Evolutionary conservation across 1,140 invertebrate genomes (phyloP).

Genomic region (Mercenaria mercenaria): DNA sequence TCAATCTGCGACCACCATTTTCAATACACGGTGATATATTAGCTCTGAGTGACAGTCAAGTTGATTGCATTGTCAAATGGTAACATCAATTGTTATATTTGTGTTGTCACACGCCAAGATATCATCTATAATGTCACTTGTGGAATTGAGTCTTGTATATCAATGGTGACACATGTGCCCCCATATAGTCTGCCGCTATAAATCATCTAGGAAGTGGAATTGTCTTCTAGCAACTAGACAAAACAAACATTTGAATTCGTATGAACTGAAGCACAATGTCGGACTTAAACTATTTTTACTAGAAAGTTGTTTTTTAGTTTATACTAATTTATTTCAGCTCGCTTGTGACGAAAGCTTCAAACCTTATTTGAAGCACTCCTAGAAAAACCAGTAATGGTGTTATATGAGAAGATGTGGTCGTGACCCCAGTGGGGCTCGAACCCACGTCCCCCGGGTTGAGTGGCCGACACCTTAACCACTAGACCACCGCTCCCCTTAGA

Average conservation of each 20-base stretch:
- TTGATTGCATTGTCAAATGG: slow-evolving; percentile 66
- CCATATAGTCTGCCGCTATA: slow-evolving; percentile 32
- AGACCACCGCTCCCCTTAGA: too few species aligned
- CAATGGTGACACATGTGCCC: slow-evolving; percentile 49
- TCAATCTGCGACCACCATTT: slow-evolving; percentile 38
- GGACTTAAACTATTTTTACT: too few species aligned
- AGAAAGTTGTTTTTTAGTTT: too few species aligned
- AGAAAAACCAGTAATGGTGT: too few species aligned
- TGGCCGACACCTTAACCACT: too few species aligned
- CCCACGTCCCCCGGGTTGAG: too few species aligned
- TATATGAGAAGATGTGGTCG: too few species aligned
- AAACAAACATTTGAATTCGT: not conserved
- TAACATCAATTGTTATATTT: slow-evolving; percentile 64
- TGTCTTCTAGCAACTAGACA: not conserved
- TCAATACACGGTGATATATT: slow-evolving; percentile 62
- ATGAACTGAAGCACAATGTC: too few species aligned
- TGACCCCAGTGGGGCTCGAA: too few species aligned
- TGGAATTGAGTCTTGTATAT: slow-evolving; percentile 60
- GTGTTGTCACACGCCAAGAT: slow-evolving; percentile 59
- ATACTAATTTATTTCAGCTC: too few species aligned
- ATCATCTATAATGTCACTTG: slow-evolving; percentile 55
- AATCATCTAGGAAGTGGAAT: slow-evolving; percentile 39
- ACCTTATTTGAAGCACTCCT: too few species aligned
- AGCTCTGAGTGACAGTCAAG: slow-evolving; percentile 54
- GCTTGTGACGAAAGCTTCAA: too few species aligned